Conservation (phyloP, 2,888 invertebrate species). For the Diaphora mendica region DNA sequence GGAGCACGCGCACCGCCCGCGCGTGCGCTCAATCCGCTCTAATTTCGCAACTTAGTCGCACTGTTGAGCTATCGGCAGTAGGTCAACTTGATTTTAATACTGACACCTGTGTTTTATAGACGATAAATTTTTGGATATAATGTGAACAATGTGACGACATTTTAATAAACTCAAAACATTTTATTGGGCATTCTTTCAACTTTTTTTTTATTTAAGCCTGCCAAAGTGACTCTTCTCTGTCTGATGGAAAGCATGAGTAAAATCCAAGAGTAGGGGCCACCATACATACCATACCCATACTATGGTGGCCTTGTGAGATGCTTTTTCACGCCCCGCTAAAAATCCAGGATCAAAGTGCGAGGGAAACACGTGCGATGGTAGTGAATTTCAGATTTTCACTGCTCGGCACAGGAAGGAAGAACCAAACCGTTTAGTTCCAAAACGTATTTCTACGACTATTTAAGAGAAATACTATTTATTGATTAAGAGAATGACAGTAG, state of each 20-base stretch:
- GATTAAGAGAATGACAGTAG: not conserved
- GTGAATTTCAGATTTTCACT: too few species aligned
- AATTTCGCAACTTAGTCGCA: constrained; percentile 76
- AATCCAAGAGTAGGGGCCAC: too few species aligned
- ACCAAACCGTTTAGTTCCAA: too few species aligned
- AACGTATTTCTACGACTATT: too few species aligned
- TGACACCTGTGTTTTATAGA: constrained; percentile 25
- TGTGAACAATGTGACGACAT: not conserved
- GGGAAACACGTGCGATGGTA: too few species aligned
- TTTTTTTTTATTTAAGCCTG: not conserved
- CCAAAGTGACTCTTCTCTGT: not conserved
- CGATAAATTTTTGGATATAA: not conserved
- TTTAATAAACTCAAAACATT: not conserved
- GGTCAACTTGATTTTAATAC: constrained; percentile 39
- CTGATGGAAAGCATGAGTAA: too few species aligned
- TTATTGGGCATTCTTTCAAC: not conserved
- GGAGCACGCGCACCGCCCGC: constrained; percentile 60
- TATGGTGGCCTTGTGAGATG: too few species aligned
- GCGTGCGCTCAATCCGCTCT: constrained; percentile 70
- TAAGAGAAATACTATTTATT: not conserved
- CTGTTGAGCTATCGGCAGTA: constrained; percentile 43
- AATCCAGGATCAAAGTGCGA: too few species aligned
- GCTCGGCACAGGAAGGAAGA: too few species aligned
- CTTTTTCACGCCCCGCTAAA: too few species aligned
- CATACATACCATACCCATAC: too few species aligned